A percentile compares a stretch with the other conserved stretches of the same genome.
phyloP scores from a whole-genome alignment of 2,888 invertebrate species.

The Drosophila fulvimacula region DNA sequence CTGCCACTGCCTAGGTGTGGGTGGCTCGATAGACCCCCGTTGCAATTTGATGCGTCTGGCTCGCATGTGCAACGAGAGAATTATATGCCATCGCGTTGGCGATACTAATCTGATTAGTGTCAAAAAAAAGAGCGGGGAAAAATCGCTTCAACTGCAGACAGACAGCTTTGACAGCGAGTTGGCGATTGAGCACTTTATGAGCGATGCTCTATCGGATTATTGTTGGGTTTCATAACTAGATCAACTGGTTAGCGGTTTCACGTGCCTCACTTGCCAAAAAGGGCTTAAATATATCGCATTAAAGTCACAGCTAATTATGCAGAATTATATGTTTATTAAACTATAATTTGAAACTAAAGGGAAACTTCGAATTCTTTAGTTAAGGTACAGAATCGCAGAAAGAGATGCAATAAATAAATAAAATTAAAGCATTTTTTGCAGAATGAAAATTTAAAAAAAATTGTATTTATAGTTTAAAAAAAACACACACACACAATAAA shows the following conservation, averaged over 20 bases:
- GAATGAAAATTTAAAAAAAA: too few species aligned
- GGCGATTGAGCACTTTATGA: conserved; percentile 47
- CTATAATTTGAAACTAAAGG: neutral
- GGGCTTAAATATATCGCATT: neutral
- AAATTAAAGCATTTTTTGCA: too few species aligned
- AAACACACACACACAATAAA: too few species aligned
- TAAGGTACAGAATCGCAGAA: too few species aligned
- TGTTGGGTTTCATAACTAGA: conserved; percentile 17
- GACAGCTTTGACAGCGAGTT: conserved; percentile 52
- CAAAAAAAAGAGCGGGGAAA: conserved; percentile 61
- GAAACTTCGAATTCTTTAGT: neutral
- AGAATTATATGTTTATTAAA: neutral
- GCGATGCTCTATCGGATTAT: conserved; percentile 33
- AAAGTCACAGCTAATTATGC: neutral
- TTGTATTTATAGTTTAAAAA: too few species aligned
- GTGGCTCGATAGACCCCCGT: conserved; percentile 39
- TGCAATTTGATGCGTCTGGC: conserved; percentile 74
- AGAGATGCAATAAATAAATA: too few species aligned
- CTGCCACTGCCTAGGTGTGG: conserved; percentile 31
- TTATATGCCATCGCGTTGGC: conserved; percentile 75
- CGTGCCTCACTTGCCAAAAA: neutral
- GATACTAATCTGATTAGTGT: conserved; percentile 85
- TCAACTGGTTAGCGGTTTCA: conserved; percentile 11
- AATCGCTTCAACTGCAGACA: conserved; percentile 58
- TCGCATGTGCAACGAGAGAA: conserved; percentile 58